phyloP scores from a whole-genome alignment of 2,113 vertebrate species.

The Labeo rohita region DNA sequence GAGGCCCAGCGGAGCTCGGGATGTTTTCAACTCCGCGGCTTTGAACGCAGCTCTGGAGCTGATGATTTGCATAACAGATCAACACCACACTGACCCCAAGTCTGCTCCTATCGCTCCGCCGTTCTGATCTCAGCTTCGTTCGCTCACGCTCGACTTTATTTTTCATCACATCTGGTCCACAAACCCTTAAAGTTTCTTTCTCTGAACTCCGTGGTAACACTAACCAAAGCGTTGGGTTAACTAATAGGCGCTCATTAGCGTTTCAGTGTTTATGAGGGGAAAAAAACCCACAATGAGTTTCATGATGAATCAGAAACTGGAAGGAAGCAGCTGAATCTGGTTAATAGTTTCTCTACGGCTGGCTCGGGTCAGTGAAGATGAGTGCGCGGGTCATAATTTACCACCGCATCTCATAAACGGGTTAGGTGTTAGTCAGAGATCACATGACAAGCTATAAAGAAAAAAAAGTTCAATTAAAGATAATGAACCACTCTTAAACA shows the following conservation, averaged over 20 bases:
- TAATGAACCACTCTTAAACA: background rate
- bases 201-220: background rate
- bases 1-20: constrained; percentile 14
- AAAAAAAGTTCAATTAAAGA: background rate
- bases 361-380: background rate
- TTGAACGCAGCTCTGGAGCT: background rate
- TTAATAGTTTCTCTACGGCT: constrained; percentile 37
- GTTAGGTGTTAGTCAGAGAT: background rate
- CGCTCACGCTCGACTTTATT: background rate
- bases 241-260: constrained; percentile 51
- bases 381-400: background rate
- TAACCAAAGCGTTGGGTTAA: background rate
- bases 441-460: background rate
- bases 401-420: background rate
- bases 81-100: background rate
- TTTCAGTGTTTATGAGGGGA: constrained; percentile 59
- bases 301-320: constrained; percentile 3
- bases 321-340: background rate
- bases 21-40: background rate
- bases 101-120: background rate
- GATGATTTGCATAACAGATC: background rate
- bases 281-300: constrained; percentile 59
- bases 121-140: background rate
- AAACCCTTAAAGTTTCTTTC: constrained; percentile 6
- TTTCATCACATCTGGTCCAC: background rate